Conservation (phyloP, 2,888 invertebrate species). For the Orgyia antiqua region DNA sequence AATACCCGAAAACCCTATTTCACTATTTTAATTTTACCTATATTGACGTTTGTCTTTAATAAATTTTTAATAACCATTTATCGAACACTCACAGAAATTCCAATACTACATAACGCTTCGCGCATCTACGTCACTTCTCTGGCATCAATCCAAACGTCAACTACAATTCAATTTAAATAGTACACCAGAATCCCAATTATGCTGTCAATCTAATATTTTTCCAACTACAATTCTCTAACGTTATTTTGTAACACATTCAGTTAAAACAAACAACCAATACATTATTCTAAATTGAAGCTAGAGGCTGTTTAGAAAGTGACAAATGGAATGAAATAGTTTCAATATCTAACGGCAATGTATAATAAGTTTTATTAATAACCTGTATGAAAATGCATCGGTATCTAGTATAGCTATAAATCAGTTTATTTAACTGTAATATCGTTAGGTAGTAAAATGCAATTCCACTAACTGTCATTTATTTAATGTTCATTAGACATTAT, state of each 20-base stretch:
- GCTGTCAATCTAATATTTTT: slow-evolving; percentile 8
- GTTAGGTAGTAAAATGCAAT: too few relatives aligned
- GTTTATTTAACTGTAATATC: too few relatives aligned
- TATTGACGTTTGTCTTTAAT: too few relatives aligned
- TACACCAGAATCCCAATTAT: slow-evolving; percentile 5
- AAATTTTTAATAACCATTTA: too few relatives aligned
- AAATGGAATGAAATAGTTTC: slow-evolving; percentile 16
- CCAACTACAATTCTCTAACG: neutral
- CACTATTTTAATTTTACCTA: too few relatives aligned
- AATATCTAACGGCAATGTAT: slow-evolving; percentile 9
- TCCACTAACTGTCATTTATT: too few relatives aligned
- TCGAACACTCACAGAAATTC: slow-evolving; percentile 1
- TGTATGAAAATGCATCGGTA: slow-evolving; percentile 8
- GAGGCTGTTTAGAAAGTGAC: slow-evolving; percentile 11
- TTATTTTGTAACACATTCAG: slow-evolving; percentile 1
- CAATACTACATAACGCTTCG: slow-evolving; percentile 3
- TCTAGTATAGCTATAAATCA: slow-evolving; percentile 21
- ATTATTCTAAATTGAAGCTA: slow-evolving; percentile 9
- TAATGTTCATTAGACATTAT: too few relatives aligned
- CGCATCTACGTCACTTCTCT: slow-evolving; percentile 2
- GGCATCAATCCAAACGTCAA: slow-evolving; percentile 7
- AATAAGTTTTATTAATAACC: slow-evolving; percentile 14
- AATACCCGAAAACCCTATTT: too few relatives aligned
- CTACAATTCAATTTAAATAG: slow-evolving; percentile 9
- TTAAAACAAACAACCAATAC: slow-evolving; percentile 4